These are phyloP conservation scores for Pseudomyrmex dendroicus DNA, from an alignment of 1,140 invertebrate species.

Conservation along the genomic window DNA sequence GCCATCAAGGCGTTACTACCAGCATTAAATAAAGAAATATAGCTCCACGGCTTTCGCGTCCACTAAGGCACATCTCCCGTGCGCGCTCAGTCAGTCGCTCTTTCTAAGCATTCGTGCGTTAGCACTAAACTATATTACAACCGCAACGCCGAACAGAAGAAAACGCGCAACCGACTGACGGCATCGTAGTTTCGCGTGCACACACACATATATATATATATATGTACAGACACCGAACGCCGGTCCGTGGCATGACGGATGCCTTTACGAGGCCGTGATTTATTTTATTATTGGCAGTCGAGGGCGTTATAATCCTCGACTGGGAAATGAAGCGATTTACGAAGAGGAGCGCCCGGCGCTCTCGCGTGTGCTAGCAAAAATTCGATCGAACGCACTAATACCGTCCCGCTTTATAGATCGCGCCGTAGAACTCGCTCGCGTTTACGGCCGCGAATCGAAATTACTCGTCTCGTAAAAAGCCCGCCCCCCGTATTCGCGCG, in stretches of 20 bases:
- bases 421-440: constrained; percentile 51
- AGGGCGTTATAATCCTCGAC: constrained; percentile 73
- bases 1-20: constrained; percentile 77
- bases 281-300: constrained; percentile 80
- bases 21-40: constrained; percentile 83
- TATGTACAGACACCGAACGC: constrained; percentile 27
- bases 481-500: constrained; percentile 29
- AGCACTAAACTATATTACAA: constrained; percentile 80
- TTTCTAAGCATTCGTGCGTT: constrained; percentile 77
- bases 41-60: constrained; percentile 74
- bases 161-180: constrained; percentile 39
- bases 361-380: constrained; percentile 44
- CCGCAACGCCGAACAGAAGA: constrained; percentile 68
- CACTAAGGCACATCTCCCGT: constrained; percentile 65
- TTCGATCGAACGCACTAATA: constrained; percentile 61
- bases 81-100: constrained; percentile 31
- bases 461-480: constrained; percentile 71
- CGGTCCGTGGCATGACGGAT: constrained; percentile 74
- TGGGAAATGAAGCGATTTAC: constrained; percentile 80
- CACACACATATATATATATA: too few species aligned
- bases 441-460: constrained; percentile 73
- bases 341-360: constrained; percentile 43
- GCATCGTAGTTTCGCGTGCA: constrained; percentile 31
- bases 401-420: constrained; percentile 64
- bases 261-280: constrained; percentile 82